phyloP scores from a whole-genome alignment of 2,113 vertebrate species.

The Proteles cristata region DNA sequence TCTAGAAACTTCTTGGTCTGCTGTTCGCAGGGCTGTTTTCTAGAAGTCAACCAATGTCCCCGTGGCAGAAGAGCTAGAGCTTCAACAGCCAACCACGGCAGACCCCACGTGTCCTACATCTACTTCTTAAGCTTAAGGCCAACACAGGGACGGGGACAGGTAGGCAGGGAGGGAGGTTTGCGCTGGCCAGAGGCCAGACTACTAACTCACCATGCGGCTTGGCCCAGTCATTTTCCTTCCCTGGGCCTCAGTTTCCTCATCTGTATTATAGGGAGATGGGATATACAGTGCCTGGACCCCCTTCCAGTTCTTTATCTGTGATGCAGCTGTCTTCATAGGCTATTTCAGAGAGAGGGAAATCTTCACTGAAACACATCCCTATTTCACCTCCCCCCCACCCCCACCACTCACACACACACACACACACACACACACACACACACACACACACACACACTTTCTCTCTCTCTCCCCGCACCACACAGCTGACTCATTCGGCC shows the following conservation, averaged over 20 bases:
- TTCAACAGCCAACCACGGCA: neutral
- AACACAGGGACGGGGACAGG: neutral
- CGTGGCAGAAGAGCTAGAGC: neutral
- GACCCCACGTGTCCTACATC: too few relatives aligned
- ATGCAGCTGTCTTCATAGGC: neutral
- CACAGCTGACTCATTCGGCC: neutral
- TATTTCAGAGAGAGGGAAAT: neutral
- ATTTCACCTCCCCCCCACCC: accelerated
- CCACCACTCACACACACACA: neutral
- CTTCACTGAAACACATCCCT: neutral
- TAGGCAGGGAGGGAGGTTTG: too few relatives aligned
- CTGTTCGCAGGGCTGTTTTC: too few relatives aligned
- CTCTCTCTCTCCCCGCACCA: neutral
- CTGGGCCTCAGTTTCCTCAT: neutral
- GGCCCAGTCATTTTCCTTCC: neutral
- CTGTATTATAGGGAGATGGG: neutral
- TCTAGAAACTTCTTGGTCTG: neutral
- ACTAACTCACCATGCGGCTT: neutral
- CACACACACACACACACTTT: neutral
- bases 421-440: neutral
- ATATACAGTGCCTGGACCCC: neutral
- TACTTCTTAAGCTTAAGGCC: too few relatives aligned
- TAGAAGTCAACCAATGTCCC: too few relatives aligned
- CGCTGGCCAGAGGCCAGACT: neutral
- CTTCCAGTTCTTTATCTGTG: neutral